phyloP scores from a whole-genome alignment of 1,140 invertebrate species.

The Eulimnadia texana region DNA sequence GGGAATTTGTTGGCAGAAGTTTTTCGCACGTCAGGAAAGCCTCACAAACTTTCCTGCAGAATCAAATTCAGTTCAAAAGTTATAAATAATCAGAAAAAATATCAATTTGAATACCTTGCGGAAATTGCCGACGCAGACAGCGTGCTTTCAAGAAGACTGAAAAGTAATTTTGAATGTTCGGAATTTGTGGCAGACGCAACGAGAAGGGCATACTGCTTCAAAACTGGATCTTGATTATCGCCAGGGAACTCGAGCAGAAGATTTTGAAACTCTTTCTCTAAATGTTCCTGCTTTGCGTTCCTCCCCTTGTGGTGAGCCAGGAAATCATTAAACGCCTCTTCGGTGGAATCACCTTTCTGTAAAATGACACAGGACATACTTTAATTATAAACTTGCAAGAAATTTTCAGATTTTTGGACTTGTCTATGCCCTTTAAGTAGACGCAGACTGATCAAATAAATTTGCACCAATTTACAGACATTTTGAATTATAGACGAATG shows the following conservation, averaged over 20 bases:
- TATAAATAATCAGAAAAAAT: not conserved
- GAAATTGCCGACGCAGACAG: constrained; percentile 48
- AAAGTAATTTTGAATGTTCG: constrained; percentile 50
- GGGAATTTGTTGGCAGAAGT: constrained; percentile 30
- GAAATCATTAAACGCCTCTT: constrained; percentile 74
- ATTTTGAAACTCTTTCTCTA: constrained; percentile 41
- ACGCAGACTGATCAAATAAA: no score
- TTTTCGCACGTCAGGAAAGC: constrained; percentile 32
- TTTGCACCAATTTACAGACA: no score
- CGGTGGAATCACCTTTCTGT: constrained; percentile 62
- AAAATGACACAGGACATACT: constrained; percentile 21
- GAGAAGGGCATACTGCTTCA: constrained; percentile 51
- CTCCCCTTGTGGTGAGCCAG: constrained; percentile 52
- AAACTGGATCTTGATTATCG: constrained; percentile 52
- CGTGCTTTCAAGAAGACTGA: constrained; percentile 52
- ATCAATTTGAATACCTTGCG: no score
- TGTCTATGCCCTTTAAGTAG: no score
- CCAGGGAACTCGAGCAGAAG: constrained; percentile 36
- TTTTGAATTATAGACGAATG: no score
- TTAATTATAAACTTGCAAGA: not conserved
- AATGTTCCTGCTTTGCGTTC: constrained; percentile 43
- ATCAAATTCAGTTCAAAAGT: constrained; percentile 9
- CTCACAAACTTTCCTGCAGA: constrained; percentile 38
- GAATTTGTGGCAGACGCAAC: constrained; percentile 52
- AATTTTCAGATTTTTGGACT: not conserved